Conservation (phyloP, 2,113 vertebrate genomes). For the Hippocampus mohnikei region DNA sequence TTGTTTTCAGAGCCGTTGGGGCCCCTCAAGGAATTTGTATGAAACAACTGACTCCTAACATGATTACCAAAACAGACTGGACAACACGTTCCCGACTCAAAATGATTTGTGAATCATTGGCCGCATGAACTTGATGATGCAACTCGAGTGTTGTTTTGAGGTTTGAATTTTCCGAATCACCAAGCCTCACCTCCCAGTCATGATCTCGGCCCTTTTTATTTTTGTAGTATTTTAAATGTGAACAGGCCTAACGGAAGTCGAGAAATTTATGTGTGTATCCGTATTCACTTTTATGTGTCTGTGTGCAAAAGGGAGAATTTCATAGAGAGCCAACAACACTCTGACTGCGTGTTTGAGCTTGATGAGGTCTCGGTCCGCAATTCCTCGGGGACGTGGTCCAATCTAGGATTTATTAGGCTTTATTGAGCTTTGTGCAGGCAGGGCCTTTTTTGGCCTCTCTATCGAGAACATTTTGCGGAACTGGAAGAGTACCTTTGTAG, state of each 20-base stretch:
- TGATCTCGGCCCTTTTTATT: constrained; percentile 51
- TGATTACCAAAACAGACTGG: constrained; percentile 52
- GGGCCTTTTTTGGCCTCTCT: constrained; percentile 42
- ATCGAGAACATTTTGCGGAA: constrained; percentile 53
- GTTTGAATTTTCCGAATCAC: constrained; percentile 60
- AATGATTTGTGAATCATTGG: constrained; percentile 64
- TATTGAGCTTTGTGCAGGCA: constrained; percentile 60
- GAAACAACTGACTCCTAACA: constrained; percentile 61
- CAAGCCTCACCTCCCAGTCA: constrained; percentile 58
- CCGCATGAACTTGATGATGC: constrained; percentile 57
- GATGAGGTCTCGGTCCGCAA: constrained; percentile 70
- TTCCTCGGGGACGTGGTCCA: constrained; percentile 70
- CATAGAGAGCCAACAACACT: constrained; percentile 29
- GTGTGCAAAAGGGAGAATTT: constrained; percentile 32
- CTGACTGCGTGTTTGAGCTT: constrained; percentile 63
- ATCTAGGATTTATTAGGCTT: constrained; percentile 67
- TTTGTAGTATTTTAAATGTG: constrained; percentile 37
- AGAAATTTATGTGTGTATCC: constrained; percentile 53
- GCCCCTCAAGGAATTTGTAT: constrained; percentile 57
- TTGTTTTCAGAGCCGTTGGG: constrained; percentile 43
- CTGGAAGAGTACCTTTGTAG: constrained; percentile 46
- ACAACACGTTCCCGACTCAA: constrained; percentile 56
- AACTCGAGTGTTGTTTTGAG: constrained; percentile 55
- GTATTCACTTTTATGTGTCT: constrained; percentile 1
- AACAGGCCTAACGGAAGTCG: constrained; percentile 62